phyloP scores from a whole-genome alignment of 2,113 vertebrate species.

The Pontoporia blainvillei region DNA sequence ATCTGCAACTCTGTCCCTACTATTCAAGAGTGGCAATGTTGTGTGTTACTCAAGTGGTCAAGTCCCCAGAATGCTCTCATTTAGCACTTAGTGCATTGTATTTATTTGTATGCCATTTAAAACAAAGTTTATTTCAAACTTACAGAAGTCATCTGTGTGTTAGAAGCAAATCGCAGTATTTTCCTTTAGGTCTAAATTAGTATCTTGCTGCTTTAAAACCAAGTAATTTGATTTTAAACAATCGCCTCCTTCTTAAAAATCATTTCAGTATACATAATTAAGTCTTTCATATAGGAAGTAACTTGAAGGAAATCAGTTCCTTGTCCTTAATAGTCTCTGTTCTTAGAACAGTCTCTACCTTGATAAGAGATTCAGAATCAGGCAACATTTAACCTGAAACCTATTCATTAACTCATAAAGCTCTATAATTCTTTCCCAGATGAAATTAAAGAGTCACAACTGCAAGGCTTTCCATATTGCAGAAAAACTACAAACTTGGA shows the following conservation, averaged over 20 bases:
- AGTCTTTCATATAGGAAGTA: slow-evolving; percentile 7
- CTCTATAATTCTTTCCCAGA: neutral
- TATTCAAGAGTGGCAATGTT: neutral
- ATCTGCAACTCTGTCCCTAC: neutral
- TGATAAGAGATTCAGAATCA: slow-evolving; percentile 15
- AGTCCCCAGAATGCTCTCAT: neutral
- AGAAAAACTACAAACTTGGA: slow-evolving; percentile 34
- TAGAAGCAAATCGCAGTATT: neutral
- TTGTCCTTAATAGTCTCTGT: neutral
- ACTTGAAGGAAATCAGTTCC: neutral
- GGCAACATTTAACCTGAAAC: slow-evolving; percentile 25
- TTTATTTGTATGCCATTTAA: slow-evolving; percentile 1
- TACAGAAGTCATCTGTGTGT: neutral
- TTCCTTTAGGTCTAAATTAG: neutral
- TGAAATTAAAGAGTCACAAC: slow-evolving; percentile 6
- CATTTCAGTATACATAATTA: slow-evolving; percentile 1
- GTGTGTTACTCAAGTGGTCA: neutral
- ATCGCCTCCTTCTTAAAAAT: slow-evolving; percentile 25
- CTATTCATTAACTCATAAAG: slow-evolving; percentile 31
- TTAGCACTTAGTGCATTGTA: neutral
- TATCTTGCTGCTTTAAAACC: neutral
- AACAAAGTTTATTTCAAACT: neutral
- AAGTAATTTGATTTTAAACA: slow-evolving; percentile 23
- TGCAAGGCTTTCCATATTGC: neutral
- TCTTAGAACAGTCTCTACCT: slow-evolving; percentile 5